Evolutionary conservation across 2,113 vertebrate species (phyloP), one percentile per base, ranked within the genome.

Genomic region (Tenrec ecaudatus): DNA sequence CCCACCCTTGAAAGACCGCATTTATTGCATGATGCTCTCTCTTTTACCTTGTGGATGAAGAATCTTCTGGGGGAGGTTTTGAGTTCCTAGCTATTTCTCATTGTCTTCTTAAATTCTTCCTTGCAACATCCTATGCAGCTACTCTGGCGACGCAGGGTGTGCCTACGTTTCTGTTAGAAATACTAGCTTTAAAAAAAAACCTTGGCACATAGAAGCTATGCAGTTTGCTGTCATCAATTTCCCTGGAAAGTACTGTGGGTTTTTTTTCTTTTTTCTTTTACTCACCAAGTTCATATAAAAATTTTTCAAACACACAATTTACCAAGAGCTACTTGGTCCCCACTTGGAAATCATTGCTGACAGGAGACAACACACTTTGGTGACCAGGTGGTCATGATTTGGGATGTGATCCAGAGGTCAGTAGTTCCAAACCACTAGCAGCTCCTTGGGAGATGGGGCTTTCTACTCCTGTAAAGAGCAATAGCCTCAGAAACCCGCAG

Each of bases 151-250:
- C 88, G 88, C 36, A 60, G 58, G 25, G 31, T 81, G 19, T 90
- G 60, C 38, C 76, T 73, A 47, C 40, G 36, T 90, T 86, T 95
- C 87, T 91, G 6, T 69, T 57, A 73, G 43, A 94, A 96, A 79
- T 9, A 62, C 77, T 86, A 75, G 43, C 60, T 95, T 90, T 94
- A 27, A 75, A 76, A 81, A 81, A 80, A 31, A 38, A 27, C 22
- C 33, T 92, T 53, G 47, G 40, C 76, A 73, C 3, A 69, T 3
- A 60, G 19, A 81, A 36, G 1, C 53, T 79, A 60, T 3, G 84
- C 66, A 38, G 77, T 80, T 69, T 89, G 9, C 43, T 84, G 27
- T 86, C 33, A 73, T 53, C 73, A 76, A 43, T 82, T 90, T 94
- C 43, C 88, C n/a, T 93, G 77, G 76, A 75, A 86, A 95, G 71